A percentile compares a stretch with the other conserved stretches of the same genome.
Conservation (phyloP, 2,888 invertebrate genomes). For the Eugnorisma glareosa region DNA sequence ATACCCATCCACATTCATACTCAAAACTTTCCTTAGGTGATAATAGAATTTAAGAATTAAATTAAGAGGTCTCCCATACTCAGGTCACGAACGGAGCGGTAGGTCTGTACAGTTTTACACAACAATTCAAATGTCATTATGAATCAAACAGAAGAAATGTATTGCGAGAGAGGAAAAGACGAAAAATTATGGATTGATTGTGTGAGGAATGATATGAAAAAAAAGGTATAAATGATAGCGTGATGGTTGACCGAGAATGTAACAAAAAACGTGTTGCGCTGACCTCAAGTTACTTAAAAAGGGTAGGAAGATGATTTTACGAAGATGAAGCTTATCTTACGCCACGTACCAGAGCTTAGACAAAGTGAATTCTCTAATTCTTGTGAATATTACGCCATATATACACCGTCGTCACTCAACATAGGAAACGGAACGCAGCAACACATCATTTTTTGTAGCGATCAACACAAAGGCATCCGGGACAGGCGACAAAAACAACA, state of each 20-base stretch:
- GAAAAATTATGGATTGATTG: background rate
- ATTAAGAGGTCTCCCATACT: background rate
- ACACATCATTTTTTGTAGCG: slow-evolving; percentile 50
- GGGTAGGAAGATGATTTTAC: background rate
- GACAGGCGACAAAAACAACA: slow-evolving; percentile 51
- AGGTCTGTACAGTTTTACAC: background rate
- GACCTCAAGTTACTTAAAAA: background rate
- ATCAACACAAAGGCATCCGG: slow-evolving; percentile 53
- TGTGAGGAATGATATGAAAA: too few species aligned
- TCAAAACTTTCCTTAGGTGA: background rate
- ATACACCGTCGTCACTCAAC: background rate
- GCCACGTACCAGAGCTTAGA: background rate
- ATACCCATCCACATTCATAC: too few species aligned
- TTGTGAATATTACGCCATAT: slow-evolving; percentile 26
- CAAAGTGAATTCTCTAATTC: slow-evolving; percentile 29
- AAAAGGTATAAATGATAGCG: background rate
- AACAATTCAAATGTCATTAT: background rate
- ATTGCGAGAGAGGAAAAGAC: background rate
- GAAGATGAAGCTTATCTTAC: background rate
- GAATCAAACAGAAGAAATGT: background rate
- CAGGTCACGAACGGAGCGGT: background rate
- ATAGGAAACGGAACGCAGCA: slow-evolving; percentile 38
- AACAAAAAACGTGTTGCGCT: background rate
- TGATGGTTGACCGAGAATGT: background rate
- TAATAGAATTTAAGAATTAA: background rate